Percentiles rank a stretch among this genome's conserved stretches.
Conservation (phyloP, 2,888 invertebrate species). For the Drosophila ezoana region DNA sequence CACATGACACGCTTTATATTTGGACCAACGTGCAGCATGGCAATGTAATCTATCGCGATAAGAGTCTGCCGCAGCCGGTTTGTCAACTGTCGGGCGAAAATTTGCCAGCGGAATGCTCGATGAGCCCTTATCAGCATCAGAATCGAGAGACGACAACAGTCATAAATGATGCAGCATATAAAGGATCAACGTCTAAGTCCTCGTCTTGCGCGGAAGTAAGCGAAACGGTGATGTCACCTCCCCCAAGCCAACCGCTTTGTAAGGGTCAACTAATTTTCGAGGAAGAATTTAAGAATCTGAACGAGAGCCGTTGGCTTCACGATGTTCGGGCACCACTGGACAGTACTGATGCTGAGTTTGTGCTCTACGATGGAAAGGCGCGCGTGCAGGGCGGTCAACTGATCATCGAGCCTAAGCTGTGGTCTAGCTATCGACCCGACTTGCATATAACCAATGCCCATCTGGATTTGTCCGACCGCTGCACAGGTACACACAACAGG, state of each 20-base stretch:
- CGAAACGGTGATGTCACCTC: constrained; percentile 51
- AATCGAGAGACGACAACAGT: constrained; percentile 20
- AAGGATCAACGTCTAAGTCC: neutral
- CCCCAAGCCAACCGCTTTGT: constrained; percentile 79
- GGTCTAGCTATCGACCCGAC: constrained; percentile 72
- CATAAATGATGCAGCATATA: neutral
- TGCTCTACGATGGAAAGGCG: constrained; percentile 82
- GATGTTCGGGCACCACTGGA: constrained; percentile 87
- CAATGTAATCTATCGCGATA: constrained; percentile 84
- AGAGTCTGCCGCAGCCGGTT: constrained; percentile 52
- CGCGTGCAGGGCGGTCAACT: constrained; percentile 79
- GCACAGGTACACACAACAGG: constrained; percentile 70
- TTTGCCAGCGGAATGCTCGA: constrained; percentile 46
- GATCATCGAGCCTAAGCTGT: constrained; percentile 82
- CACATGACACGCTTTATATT: constrained; percentile 87
- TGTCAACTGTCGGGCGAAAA: constrained; percentile 46
- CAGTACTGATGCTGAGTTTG: constrained; percentile 85
- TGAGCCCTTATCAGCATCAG: neutral
- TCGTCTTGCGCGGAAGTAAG: constrained; percentile 18
- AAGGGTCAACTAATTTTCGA: constrained; percentile 87
- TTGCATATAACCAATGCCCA: constrained; percentile 71
- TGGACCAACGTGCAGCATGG: constrained; percentile 87
- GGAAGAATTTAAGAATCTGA: constrained; percentile 86
- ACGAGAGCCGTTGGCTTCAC: constrained; percentile 86
- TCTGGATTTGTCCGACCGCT: constrained; percentile 82